Conservation (phyloP, 2,797 vertebrate genomes). For the Cetoscarus ocellatus region DNA sequence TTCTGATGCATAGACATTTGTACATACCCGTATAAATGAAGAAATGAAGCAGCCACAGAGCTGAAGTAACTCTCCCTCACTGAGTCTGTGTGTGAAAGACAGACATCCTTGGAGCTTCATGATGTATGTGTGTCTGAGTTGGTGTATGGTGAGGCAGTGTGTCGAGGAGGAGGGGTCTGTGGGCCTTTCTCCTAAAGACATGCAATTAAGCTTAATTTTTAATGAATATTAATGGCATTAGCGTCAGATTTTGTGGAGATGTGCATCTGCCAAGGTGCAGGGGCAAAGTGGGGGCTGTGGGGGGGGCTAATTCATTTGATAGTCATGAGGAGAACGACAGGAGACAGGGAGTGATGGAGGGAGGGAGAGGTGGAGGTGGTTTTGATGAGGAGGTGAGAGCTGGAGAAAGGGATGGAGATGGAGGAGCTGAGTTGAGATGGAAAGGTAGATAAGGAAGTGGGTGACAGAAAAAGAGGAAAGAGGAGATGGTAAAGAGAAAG, state of each 20-base stretch:
- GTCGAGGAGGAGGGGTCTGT: slow-evolving; percentile 9
- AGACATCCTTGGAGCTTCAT: slow-evolving; percentile 37
- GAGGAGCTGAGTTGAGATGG: slow-evolving; percentile 15
- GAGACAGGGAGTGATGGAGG: slow-evolving; percentile 39
- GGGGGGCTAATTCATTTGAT: slow-evolving; percentile 83
- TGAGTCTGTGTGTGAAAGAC: slow-evolving; percentile 1
- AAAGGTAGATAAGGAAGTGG: slow-evolving; percentile 7
- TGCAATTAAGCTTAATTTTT: slow-evolving; percentile 89
- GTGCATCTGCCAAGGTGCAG: slow-evolving; percentile 82
- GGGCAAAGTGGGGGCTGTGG: slow-evolving; percentile 45
- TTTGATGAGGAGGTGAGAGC: slow-evolving; percentile 45
- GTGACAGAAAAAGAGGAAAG: slow-evolving; percentile 15
- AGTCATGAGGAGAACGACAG: slow-evolving; percentile 76
- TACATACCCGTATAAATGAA: slow-evolving; percentile 11
- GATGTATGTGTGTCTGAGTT: slow-evolving; percentile 17
- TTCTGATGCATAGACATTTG: slow-evolving; percentile 31
- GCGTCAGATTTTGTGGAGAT: slow-evolving; percentile 84
- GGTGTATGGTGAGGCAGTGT: slow-evolving; percentile 22
- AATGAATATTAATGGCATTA: slow-evolving; percentile 90
- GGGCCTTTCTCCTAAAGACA: slow-evolving; percentile 75
- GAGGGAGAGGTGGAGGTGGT: slow-evolving; percentile 39
- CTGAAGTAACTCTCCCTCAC: not conserved
- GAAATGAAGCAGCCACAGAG: not conserved
- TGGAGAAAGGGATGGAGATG: slow-evolving; percentile 27
- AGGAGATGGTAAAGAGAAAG: slow-evolving; percentile 11